A percentile compares a stretch with the other conserved stretches of the same genome.
These are phyloP conservation scores for Orchesella cincta DNA, from an alignment of 1,140 invertebrate genomes.

Conservation along the genomic window DNA sequence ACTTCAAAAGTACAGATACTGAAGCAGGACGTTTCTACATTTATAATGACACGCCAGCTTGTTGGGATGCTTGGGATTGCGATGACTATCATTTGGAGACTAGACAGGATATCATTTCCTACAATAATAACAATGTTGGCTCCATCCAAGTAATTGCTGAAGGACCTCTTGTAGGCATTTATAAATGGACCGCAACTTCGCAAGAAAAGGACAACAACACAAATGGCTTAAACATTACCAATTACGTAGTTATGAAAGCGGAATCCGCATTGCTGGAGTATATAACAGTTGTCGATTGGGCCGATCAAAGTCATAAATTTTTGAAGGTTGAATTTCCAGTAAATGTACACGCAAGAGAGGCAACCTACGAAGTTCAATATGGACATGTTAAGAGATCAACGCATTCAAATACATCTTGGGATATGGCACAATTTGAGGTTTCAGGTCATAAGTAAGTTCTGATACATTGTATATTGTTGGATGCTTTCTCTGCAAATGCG, in stretches of 20 bases:
- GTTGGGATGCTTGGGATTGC: slow-evolving; percentile 64
- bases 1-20: slow-evolving; percentile 41
- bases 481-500: too few species aligned
- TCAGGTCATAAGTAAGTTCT: slow-evolving; percentile 56
- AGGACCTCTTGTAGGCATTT: slow-evolving; percentile 54
- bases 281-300: slow-evolving; percentile 38
- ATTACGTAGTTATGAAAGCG: slow-evolving; percentile 57
- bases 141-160: slow-evolving; percentile 47
- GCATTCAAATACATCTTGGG: slow-evolving; percentile 63
- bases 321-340: slow-evolving; percentile 58
- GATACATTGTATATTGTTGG: not conserved
- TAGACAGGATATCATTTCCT: slow-evolving; percentile 49
- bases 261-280: slow-evolving; percentile 57
- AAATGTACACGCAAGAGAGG: slow-evolving; percentile 54
- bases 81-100: slow-evolving; percentile 64
- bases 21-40: slow-evolving; percentile 51
- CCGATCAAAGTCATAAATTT: slow-evolving; percentile 28
- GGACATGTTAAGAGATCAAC: slow-evolving; percentile 59
- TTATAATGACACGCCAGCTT: slow-evolving; percentile 62
- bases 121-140: not conserved
- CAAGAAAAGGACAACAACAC: not conserved
- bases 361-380: slow-evolving; percentile 61
- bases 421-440: slow-evolving; percentile 61
- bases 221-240: slow-evolving; percentile 55
- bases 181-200: slow-evolving; percentile 52